Percentiles rank a stretch among this genome's conserved stretches.
Conservation (phyloP, 2,797 vertebrate genomes). For the Limosa lapponica region DNA sequence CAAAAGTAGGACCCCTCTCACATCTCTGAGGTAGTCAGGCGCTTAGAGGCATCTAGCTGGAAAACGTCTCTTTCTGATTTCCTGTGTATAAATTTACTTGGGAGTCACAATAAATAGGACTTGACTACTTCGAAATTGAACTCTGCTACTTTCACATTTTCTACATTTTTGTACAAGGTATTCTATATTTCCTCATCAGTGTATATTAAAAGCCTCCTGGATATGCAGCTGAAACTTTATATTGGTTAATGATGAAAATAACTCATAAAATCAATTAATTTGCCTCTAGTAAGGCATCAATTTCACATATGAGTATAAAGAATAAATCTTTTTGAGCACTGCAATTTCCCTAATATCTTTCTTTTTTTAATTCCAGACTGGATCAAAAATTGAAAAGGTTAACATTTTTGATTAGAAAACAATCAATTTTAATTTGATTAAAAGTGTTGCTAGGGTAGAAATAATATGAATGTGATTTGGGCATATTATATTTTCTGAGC, state of each 20-base stretch:
- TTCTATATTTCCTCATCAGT: background rate
- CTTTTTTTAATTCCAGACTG: background rate
- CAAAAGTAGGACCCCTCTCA: background rate
- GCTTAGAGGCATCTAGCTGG: background rate
- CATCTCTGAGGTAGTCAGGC: background rate
- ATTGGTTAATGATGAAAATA: background rate
- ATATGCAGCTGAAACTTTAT: background rate
- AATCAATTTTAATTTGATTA: conserved; percentile 27
- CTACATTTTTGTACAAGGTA: background rate
- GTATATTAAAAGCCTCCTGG: background rate
- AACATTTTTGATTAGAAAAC: background rate
- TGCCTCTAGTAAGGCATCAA: background rate
- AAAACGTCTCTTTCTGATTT: background rate
- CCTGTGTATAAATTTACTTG: background rate
- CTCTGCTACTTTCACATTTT: background rate
- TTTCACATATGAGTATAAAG: background rate
- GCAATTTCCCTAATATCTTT: background rate
- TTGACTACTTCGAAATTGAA: background rate
- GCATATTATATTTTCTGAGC: background rate
- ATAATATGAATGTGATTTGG: background rate
- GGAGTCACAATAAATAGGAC: background rate
- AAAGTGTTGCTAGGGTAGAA: background rate
- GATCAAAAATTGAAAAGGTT: background rate
- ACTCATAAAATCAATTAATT: conserved; percentile 39
- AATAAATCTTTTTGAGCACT: background rate